phyloP scores from a whole-genome alignment of 2,888 invertebrate genomes.

The Cremastinae sp. region DNA sequence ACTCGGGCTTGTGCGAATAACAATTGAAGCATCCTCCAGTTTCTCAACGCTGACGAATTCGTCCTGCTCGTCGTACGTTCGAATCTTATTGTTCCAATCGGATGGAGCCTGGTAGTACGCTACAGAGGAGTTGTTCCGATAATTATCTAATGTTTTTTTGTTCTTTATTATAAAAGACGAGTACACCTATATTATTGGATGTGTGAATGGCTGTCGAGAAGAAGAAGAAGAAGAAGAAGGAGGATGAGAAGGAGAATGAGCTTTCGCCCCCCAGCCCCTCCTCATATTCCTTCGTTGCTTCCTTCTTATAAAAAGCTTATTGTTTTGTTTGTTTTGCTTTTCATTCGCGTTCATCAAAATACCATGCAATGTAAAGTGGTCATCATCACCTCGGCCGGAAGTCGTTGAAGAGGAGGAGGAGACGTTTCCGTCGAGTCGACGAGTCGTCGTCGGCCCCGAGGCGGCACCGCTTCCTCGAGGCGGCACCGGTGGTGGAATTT shows the following conservation, averaged over 20 bases:
- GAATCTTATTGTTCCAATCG: no score
- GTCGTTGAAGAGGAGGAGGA: conserved; percentile 69
- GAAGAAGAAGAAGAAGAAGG: no score
- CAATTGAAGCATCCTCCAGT: conserved; percentile 68
- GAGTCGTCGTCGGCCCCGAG: conserved; percentile 61
- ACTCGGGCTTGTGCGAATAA: conserved; percentile 75
- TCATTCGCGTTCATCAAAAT: no score
- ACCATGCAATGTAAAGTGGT: conserved; percentile 63
- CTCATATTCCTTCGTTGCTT: not conserved
- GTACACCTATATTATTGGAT: no score
- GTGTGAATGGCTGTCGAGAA: no score
- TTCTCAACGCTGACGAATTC: conserved; percentile 77
- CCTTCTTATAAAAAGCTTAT: conserved; percentile 6
- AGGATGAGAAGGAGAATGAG: not conserved
- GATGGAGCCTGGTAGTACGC: no score
- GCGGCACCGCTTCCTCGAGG: conserved; percentile 84
- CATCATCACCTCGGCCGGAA: conserved; percentile 77
- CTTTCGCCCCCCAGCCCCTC: not conserved
- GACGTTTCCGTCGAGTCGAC: conserved; percentile 65
- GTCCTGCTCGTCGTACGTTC: conserved; percentile 67
- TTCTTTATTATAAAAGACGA: no score
- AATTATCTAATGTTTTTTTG: no score
- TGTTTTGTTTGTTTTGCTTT: conserved; percentile 18
- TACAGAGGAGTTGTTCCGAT: no score
- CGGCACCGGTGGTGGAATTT: conserved; percentile 94